phyloP scores from a whole-genome alignment of 2,797 vertebrate genomes.

The Scyliorhinus canicula region DNA sequence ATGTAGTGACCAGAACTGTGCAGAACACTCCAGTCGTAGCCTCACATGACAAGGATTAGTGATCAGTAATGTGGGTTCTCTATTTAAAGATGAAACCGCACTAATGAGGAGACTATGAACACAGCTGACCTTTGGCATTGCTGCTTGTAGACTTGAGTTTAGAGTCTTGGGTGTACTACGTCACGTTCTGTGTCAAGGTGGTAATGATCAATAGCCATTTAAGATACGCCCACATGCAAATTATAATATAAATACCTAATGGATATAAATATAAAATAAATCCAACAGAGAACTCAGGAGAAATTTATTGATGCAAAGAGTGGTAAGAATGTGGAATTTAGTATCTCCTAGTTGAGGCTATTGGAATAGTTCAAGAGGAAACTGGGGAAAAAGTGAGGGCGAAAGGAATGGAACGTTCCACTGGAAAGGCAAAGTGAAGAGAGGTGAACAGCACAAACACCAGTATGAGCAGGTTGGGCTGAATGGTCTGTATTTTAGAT shows the following conservation, averaged over 20 bases:
- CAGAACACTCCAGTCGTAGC: too few relatives aligned
- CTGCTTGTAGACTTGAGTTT: too few relatives aligned
- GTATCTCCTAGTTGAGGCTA: not conserved
- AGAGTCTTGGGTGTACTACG: too few relatives aligned
- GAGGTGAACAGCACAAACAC: not conserved
- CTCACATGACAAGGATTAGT: too few relatives aligned
- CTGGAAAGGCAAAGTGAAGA: not conserved
- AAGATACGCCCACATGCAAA: not conserved
- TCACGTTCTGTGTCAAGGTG: too few relatives aligned
- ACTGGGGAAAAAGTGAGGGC: not conserved
- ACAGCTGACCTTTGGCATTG: too few relatives aligned
- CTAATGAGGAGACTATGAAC: too few relatives aligned
- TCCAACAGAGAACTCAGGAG: not conserved
- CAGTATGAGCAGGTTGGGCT: not conserved
- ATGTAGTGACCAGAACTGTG: too few relatives aligned
- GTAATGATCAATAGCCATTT: too few relatives aligned
- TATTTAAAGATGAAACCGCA: too few relatives aligned
- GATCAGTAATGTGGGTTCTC: too few relatives aligned
- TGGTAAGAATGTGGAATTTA: not conserved
- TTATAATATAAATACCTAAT: not conserved
- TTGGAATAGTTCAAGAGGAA: not conserved
- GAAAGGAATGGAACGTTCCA: not conserved
- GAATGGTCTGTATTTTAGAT: not conserved
- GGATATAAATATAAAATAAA: not conserved
- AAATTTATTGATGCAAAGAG: not conserved